Conservation (phyloP, 1,140 invertebrate genomes). For the Popillia japonica region DNA sequence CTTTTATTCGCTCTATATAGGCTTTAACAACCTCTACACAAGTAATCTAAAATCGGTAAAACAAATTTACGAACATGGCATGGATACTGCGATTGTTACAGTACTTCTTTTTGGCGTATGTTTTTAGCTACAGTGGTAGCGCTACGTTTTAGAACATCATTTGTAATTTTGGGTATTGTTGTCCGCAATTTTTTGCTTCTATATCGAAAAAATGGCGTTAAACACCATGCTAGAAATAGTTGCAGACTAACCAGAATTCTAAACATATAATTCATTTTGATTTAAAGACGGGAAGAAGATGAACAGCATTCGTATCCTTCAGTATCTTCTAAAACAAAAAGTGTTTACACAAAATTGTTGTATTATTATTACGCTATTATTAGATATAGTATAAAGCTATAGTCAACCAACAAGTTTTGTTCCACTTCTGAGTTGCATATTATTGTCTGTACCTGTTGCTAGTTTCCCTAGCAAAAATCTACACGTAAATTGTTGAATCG, state of each 20-base stretch:
- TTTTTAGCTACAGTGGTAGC: constrained; percentile 58
- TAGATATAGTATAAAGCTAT: too few species aligned
- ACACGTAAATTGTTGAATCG: too few species aligned
- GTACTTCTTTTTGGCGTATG: constrained; percentile 62
- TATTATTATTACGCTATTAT: too few species aligned
- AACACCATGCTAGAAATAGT: background rate
- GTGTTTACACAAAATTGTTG: too few species aligned
- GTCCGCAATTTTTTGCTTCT: constrained; percentile 47
- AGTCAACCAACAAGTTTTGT: too few species aligned
- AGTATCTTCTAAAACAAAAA: too few species aligned
- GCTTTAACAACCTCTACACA: constrained; percentile 69
- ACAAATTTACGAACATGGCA: constrained; percentile 6
- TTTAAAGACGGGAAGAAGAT: too few species aligned
- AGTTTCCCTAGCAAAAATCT: too few species aligned
- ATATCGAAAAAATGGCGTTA: constrained; percentile 49
- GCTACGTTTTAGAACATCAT: constrained; percentile 55
- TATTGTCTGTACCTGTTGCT: too few species aligned
- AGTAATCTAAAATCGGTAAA: constrained; percentile 60
- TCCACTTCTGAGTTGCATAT: too few species aligned
- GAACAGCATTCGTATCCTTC: too few species aligned
- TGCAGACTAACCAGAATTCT: background rate
- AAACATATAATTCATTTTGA: background rate
- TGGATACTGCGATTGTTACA: constrained; percentile 13
- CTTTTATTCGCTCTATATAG: constrained; percentile 73
- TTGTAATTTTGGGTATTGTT: constrained; percentile 53